Evolutionary conservation across 2,888 invertebrate species (phyloP).

Genomic region (Margaritifera margaritifera): DNA sequence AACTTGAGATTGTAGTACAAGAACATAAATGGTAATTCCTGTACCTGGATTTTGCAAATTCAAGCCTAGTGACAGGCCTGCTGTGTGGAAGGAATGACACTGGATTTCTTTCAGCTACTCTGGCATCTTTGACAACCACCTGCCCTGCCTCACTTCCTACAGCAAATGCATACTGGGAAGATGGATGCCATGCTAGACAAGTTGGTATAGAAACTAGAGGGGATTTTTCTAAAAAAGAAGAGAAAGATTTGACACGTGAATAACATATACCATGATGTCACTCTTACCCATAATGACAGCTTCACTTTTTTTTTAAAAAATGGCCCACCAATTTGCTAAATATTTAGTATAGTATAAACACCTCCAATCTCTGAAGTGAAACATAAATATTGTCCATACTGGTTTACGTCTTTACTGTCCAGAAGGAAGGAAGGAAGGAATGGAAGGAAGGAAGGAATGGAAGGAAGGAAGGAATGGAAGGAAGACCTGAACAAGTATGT

Average conservation of each 20-base stretch:
- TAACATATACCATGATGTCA: neutral
- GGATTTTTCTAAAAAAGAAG: slow-evolving; percentile 67
- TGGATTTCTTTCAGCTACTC: slow-evolving; percentile 65
- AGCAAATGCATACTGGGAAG: slow-evolving; percentile 43
- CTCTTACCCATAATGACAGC: neutral
- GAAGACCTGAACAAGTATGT: no score
- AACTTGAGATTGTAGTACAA: neutral
- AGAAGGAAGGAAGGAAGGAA: no score
- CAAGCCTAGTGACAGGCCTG: slow-evolving; percentile 56
- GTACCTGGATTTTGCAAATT: slow-evolving; percentile 60
- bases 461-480: no score
- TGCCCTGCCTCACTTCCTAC: slow-evolving; percentile 76
- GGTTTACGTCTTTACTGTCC: no score
- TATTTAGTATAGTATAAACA: no score
- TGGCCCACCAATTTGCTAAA: no score
- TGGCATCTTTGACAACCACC: slow-evolving; percentile 75
- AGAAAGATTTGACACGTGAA: slow-evolving; percentile 1
- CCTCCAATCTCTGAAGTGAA: no score
- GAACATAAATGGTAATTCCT: slow-evolving; percentile 9
- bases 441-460: no score
- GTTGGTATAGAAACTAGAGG: slow-evolving; percentile 71
- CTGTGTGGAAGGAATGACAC: slow-evolving; percentile 50
- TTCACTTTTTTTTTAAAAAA: no score
- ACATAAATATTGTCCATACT: no score
- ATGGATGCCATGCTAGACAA: slow-evolving; percentile 67